phyloP scores from a whole-genome alignment of 2,113 vertebrate species.

The Vidua macroura region DNA sequence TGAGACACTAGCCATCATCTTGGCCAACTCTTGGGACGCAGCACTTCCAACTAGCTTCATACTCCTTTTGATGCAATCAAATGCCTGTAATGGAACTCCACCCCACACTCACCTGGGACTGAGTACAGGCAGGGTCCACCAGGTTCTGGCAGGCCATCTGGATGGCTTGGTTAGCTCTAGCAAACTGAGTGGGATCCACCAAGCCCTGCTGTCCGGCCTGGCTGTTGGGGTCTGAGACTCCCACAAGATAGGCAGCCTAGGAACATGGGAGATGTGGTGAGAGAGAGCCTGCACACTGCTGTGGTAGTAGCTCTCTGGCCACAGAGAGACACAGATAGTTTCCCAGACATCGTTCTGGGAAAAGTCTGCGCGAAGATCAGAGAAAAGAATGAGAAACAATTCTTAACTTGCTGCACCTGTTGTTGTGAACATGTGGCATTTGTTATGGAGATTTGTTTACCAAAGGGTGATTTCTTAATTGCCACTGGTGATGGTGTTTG shows the following conservation, averaged over 20 bases:
- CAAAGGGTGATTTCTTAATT: too few relatives aligned
- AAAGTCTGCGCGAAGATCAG: too few relatives aligned
- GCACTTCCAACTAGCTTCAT: not conserved
- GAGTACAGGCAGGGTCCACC: slow-evolving; percentile 92
- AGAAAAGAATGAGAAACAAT: too few relatives aligned
- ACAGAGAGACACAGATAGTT: too few relatives aligned
- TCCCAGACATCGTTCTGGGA: too few relatives aligned
- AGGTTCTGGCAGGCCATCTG: slow-evolving; percentile 99
- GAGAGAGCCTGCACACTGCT: not conserved
- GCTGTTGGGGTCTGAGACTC: slow-evolving; percentile 93
- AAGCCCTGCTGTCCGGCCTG: slow-evolving; percentile 92
- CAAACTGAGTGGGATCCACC: slow-evolving; percentile 95
- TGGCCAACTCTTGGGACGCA: not conserved
- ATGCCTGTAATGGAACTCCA: not conserved
- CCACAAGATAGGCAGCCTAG: slow-evolving; percentile 93
- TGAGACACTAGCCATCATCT: not conserved
- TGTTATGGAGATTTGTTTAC: too few relatives aligned
- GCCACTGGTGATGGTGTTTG: too few relatives aligned
- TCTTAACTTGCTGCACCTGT: too few relatives aligned
- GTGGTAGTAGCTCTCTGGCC: too few relatives aligned
- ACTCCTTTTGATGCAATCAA: not conserved
- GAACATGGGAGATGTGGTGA: not conserved
- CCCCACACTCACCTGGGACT: slow-evolving; percentile 85
- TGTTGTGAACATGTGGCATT: too few relatives aligned
- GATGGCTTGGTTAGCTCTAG: slow-evolving; percentile 94